Evolutionary conservation across 2,888 invertebrate species (phyloP).

Genomic region (Phengaris arion): DNA sequence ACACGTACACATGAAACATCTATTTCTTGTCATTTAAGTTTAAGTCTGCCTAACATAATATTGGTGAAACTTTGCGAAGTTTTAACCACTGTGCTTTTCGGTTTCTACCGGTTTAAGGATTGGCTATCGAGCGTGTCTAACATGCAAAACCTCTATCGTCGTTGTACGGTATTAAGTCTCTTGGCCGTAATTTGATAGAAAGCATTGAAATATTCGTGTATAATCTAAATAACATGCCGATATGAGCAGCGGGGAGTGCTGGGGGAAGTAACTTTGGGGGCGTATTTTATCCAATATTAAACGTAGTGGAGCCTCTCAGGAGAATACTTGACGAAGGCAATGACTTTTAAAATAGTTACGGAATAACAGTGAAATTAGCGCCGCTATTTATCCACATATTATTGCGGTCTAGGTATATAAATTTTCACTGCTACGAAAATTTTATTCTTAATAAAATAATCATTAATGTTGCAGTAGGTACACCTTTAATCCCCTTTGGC

Average conservation of each 20-base stretch:
- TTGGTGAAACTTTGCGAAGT: neutral
- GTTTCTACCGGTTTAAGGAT: neutral
- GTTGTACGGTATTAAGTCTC: slow-evolving; percentile 66
- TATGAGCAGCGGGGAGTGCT: slow-evolving; percentile 77
- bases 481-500: too few species aligned
- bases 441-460: neutral
- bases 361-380: slow-evolving; percentile 55
- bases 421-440: neutral
- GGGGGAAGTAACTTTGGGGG: slow-evolving; percentile 64
- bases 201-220: slow-evolving; percentile 80
- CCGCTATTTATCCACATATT: neutral
- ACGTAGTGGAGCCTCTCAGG: slow-evolving; percentile 68
- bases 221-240: slow-evolving; percentile 80
- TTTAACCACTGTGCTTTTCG: neutral
- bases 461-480: neutral
- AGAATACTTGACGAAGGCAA: slow-evolving; percentile 75
- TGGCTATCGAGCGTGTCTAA: slow-evolving; percentile 44
- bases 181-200: slow-evolving; percentile 79
- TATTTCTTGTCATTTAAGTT: too few species aligned
- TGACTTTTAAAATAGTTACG: slow-evolving; percentile 70
- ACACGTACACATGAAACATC: neutral
- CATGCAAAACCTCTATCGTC: slow-evolving; percentile 37
- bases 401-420: neutral
- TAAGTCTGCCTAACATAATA: too few species aligned
- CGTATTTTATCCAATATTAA: slow-evolving; percentile 79